phyloP scores from a whole-genome alignment of 2,888 invertebrate genomes.

The Mesorhabditis sp. region DNA sequence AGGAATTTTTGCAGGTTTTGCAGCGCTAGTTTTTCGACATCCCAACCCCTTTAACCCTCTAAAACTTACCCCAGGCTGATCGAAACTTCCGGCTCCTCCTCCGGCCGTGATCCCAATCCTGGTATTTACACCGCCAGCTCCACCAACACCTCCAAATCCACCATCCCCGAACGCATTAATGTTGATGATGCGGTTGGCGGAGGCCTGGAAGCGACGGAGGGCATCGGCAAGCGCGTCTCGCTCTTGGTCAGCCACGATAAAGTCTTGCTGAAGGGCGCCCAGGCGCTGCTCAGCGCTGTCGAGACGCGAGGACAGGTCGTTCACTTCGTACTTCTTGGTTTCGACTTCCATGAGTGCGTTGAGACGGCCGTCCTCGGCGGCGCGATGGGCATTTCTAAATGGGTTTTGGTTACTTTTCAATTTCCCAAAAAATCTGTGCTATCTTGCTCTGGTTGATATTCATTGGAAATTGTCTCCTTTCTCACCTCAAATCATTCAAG shows the following conservation, averaged over 20 bases:
- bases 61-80: too few relatives aligned
- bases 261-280: conserved; percentile 52
- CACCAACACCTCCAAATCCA: conserved; percentile 13
- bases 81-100: background rate
- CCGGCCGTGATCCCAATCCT: conserved; percentile 10
- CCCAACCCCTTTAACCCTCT: too few relatives aligned
- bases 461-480: too few relatives aligned
- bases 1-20: background rate
- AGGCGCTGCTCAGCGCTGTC: conserved; percentile 54
- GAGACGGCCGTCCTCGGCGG: conserved; percentile 52
- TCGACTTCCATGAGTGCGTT: conserved; percentile 52
- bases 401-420: too few relatives aligned
- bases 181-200: conserved; percentile 47
- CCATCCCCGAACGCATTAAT: conserved; percentile 36
- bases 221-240: conserved; percentile 50
- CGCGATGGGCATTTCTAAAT: conserved; percentile 41
- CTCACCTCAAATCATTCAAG: conserved; percentile 45
- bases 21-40: background rate
- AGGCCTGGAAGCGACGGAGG: conserved; percentile 53
- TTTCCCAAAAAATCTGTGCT: too few relatives aligned
- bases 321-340: conserved; percentile 51
- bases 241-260: conserved; percentile 52
- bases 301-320: conserved; percentile 52
- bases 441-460: too few relatives aligned
- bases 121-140: conserved; percentile 11